A percentile compares a stretch with the other conserved stretches of the same genome.
These are phyloP conservation scores for Orgyia antiqua DNA, from an alignment of 2,888 invertebrate species.

Conservation along the genomic window DNA sequence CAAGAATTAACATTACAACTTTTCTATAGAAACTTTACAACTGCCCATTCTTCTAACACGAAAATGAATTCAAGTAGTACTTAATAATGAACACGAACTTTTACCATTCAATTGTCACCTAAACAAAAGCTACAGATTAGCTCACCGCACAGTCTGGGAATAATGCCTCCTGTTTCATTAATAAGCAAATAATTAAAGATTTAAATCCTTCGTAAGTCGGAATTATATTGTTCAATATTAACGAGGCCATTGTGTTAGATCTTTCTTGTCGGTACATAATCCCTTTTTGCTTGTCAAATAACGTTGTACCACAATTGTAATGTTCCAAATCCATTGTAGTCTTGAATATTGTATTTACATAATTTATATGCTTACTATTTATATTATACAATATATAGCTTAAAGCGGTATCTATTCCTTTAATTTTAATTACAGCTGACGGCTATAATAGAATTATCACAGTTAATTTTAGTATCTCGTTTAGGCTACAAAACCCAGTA, in stretches of 20 bases:
- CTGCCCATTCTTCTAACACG: constrained; percentile 1
- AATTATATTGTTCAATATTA: constrained; percentile 25
- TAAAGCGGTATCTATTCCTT: too few species aligned
- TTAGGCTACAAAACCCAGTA: too few species aligned
- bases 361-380: too few species aligned
- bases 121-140: constrained; percentile 18
- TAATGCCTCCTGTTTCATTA: constrained; percentile 25
- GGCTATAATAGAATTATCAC: too few species aligned
- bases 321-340: too few species aligned
- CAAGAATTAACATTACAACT: constrained; percentile 1
- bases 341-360: too few species aligned
- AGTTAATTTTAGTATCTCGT: too few species aligned
- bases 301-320: too few species aligned
- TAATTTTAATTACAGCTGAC: too few species aligned
- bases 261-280: constrained; percentile 8
- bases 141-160: constrained; percentile 12
- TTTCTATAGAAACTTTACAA: constrained; percentile 1
- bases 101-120: constrained; percentile 9
- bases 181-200: constrained; percentile 33
- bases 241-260: constrained; percentile 14
- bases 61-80: constrained; percentile 12
- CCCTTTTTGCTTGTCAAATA: too few species aligned
- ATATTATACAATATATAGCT: too few species aligned
- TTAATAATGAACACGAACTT: too few species aligned
- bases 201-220: constrained; percentile 22